A percentile compares a stretch with the other conserved stretches of the same genome.
phyloP scores from a whole-genome alignment of 2,888 invertebrate genomes.

The Netelia melanura region DNA sequence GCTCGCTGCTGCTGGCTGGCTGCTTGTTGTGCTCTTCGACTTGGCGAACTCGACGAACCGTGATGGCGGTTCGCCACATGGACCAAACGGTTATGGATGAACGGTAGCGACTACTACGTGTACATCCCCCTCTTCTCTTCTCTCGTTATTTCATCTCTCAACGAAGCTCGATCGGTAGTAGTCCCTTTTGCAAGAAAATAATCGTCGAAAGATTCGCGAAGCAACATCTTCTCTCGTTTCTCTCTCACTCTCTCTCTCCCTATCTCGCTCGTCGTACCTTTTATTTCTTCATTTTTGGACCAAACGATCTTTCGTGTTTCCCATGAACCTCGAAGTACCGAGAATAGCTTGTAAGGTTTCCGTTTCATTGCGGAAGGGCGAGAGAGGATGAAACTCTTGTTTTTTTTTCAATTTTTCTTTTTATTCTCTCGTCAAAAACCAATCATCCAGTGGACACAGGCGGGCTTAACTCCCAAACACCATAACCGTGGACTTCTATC shows the following conservation, averaged over 20 bases:
- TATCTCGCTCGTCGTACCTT: too few relatives aligned
- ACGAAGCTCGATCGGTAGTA: neutral
- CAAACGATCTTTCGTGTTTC: constrained; percentile 22
- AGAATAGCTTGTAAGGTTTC: neutral
- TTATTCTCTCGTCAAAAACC: constrained; percentile 48
- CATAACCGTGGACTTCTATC: neutral
- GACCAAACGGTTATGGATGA: constrained; percentile 78
- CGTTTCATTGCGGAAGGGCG: constrained; percentile 30
- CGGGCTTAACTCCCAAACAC: constrained; percentile 5
- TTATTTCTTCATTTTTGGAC: constrained; percentile 32
- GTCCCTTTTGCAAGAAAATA: constrained; percentile 56
- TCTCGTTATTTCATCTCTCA: constrained; percentile 18
- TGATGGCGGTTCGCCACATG: constrained; percentile 69
- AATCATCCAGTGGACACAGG: constrained; percentile 36
- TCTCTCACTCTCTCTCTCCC: neutral
- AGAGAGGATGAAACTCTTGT: constrained; percentile 13
- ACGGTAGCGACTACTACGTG: constrained; percentile 75
- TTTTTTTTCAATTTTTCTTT: neutral
- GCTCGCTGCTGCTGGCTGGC: constrained; percentile 18
- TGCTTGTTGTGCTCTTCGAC: constrained; percentile 32
- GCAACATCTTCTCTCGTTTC: too few relatives aligned
- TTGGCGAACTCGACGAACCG: constrained; percentile 63
- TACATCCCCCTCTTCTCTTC: neutral
- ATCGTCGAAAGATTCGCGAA: constrained; percentile 37
- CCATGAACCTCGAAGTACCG: neutral